Evolutionary conservation across 1,140 invertebrate genomes (phyloP), one percentile per base, ranked within the genome.

Genomic region (Brachionus sp.): DNA sequence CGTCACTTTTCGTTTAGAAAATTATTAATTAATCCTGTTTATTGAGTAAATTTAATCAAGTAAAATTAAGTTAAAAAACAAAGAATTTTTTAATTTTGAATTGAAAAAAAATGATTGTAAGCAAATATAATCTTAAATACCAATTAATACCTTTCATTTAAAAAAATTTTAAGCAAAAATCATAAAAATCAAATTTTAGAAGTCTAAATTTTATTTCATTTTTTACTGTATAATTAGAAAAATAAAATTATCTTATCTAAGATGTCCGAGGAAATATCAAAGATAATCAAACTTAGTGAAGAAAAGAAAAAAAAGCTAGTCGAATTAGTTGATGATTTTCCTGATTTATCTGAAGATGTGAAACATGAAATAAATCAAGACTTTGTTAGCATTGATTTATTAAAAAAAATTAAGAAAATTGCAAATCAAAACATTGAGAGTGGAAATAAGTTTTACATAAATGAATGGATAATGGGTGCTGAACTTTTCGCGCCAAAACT

Each of bases 381-480:
- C 1, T 80, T 62, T 13, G 7, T 80, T 16, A 80, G 62, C n/a
- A 9, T 80, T 37, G 62, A 62, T 37, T 62, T 37, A 23, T 66
- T 80, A 23, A 62, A 35, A 23, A 57, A 62, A 25, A 37, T 80
- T 9, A 80, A 80, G 33, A 57, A 19, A 33, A 37, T 62, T 5
- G 5, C 0, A 3, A 62, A 66, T 7, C 19, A 35, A 62, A 53
- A 53, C n/a, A 5, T 13, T 0, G 9, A 75, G 10, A 35, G 12
- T 6, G 50, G n/a, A 29, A 37, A 80, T 33, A 80, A 80, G 25
- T 23, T 80, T 66, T 80, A 12, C 29, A 33, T 80, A 10, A 62
- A 80, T 50, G 50, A 80, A n/a, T 37, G 53, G 33, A 37, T 80
- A 9, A 35, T 12, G 13, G 50, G 57, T 16, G 19, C 12, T 62